Percentiles rank a stretch among this genome's conserved stretches.
phyloP scores from a whole-genome alignment of 2,797 vertebrate genomes.

The Enteromius afrohamiltoni region DNA sequence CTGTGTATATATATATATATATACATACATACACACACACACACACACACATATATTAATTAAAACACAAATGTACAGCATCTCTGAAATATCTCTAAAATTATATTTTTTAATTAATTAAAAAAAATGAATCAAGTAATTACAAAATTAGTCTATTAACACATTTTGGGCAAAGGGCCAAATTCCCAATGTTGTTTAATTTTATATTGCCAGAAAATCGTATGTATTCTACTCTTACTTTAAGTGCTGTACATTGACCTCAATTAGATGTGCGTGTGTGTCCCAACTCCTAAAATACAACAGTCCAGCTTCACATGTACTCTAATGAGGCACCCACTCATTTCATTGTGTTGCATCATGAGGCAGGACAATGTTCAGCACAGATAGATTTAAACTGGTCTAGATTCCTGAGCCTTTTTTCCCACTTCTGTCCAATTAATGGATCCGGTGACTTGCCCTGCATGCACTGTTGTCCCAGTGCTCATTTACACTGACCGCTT shows the following conservation, averaged over 20 bases:
- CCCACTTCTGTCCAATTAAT: constrained; percentile 44
- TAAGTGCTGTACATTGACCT: not conserved
- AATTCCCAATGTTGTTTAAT: not conserved
- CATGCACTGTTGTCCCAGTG: constrained; percentile 45
- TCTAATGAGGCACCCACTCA: constrained; percentile 27
- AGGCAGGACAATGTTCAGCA: constrained; percentile 26
- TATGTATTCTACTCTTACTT: not conserved
- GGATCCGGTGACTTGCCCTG: constrained; percentile 23
- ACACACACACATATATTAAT: not conserved
- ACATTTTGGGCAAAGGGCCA: not conserved
- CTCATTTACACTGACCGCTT: constrained; percentile 46
- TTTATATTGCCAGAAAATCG: not conserved
- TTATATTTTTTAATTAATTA: not conserved
- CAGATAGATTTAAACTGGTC: constrained; percentile 23
- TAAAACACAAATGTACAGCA: not conserved
- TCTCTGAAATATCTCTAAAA: not conserved
- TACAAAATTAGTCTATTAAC: not conserved
- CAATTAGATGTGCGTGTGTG: not conserved
- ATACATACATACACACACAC: no score
- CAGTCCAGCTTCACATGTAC: constrained; percentile 29
- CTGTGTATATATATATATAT: no score
- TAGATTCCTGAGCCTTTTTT: constrained; percentile 30
- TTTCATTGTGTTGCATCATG: constrained; percentile 61
- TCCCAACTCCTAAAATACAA: constrained; percentile 4
- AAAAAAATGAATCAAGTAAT: not conserved